Percentiles rank a stretch among this genome's conserved stretches.
These are phyloP conservation scores for Drosophila sucinea DNA, from an alignment of 1,140 invertebrate species.

Conservation along the genomic window DNA sequence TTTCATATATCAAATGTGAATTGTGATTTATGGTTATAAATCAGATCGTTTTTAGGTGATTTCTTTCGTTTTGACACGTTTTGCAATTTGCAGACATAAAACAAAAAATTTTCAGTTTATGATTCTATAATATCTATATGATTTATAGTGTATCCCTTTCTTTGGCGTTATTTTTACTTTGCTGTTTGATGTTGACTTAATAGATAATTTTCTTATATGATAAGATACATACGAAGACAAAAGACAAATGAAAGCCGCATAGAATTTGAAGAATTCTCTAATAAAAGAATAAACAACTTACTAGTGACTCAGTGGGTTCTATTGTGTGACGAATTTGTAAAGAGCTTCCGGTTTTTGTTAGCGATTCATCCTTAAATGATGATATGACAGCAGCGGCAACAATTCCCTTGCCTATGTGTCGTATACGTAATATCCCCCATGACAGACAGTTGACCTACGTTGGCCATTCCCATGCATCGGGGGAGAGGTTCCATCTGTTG, in stretches of 20 bases:
- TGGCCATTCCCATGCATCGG: conserved; percentile 7
- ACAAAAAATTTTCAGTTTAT: conserved; percentile 1
- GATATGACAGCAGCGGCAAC: conserved; percentile 18
- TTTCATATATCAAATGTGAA: conserved; percentile 5
- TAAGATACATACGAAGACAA: conserved; percentile 53
- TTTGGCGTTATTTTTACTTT: conserved; percentile 13
- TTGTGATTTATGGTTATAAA: background rate
- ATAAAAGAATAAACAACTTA: conserved; percentile 24
- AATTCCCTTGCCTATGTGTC: conserved; percentile 60
- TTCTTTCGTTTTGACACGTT: conserved; percentile 57
- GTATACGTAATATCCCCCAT: conserved; percentile 61
- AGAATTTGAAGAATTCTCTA: conserved; percentile 20
- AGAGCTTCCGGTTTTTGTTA: conserved; percentile 42
- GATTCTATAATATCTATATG: conserved; percentile 51
- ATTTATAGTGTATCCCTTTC: conserved; percentile 49
- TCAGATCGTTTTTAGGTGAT: background rate
- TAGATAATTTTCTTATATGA: conserved; percentile 44
- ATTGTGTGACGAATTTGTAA: conserved; percentile 6
- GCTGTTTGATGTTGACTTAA: conserved; percentile 69
- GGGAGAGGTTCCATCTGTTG: conserved; percentile 13
- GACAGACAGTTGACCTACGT: conserved; percentile 37
- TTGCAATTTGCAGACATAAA: conserved; percentile 41
- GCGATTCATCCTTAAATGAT: conserved; percentile 52
- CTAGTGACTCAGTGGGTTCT: conserved; percentile 39
- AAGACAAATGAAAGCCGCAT: conserved; percentile 9